Conservation (phyloP, 2,888 invertebrate species). For the Phaonia tiefii region DNA sequence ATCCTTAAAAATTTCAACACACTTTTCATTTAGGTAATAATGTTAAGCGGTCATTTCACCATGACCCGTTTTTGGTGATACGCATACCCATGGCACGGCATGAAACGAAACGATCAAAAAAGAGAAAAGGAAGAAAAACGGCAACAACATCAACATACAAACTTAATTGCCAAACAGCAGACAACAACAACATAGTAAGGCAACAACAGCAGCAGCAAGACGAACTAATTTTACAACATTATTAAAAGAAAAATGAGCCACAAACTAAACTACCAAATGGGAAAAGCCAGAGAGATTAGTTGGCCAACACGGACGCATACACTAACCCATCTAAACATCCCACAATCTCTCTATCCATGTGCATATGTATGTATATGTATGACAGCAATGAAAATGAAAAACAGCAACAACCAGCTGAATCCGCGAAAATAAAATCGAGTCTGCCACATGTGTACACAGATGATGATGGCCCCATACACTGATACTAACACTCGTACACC, state of each 20-base stretch:
- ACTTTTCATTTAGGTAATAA: conserved; percentile 62
- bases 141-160: conserved; percentile 18
- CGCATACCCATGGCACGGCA: too few species aligned
- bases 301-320: conserved; percentile 53
- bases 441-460: conserved; percentile 1
- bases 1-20: conserved; percentile 39
- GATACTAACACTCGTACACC: background rate
- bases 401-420: conserved; percentile 28
- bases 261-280: conserved; percentile 31
- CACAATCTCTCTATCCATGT: conserved; percentile 14
- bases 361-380: too few species aligned
- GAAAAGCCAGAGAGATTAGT: conserved; percentile 61
- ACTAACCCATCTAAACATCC: conserved; percentile 40
- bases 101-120: conserved; percentile 1
- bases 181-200: conserved; percentile 6
- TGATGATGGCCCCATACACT: conserved; percentile 15
- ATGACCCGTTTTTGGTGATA: conserved; percentile 61
- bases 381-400: conserved; percentile 33
- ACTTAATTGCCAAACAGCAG: conserved; percentile 54
- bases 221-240: conserved; percentile 61
- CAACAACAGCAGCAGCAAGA: conserved; percentile 16
- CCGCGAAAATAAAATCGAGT: conserved; percentile 50
- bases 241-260: conserved; percentile 28
- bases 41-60: conserved; percentile 68
- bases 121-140: conserved; percentile 21